Conservation (phyloP, 1,140 invertebrate genomes). For the Heliconius himera region DNA sequence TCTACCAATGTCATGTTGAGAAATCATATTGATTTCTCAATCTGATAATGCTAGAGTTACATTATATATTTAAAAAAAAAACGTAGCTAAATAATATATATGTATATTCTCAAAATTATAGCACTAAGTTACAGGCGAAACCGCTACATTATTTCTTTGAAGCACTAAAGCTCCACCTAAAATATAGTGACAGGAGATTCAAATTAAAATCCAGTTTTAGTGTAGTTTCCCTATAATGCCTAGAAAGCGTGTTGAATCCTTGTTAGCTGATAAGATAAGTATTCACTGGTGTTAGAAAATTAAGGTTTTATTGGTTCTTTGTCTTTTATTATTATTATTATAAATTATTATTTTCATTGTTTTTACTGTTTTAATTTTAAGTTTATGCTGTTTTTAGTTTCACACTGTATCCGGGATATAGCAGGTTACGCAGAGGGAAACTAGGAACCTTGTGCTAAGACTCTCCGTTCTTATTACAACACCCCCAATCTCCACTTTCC, state of each 20-base stretch:
- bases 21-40: too few species aligned
- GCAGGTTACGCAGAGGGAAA: too few species aligned
- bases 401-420: too few species aligned
- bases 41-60: too few species aligned
- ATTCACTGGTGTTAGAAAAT: background rate
- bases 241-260: background rate
- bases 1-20: too few species aligned
- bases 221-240: background rate
- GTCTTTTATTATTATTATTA: background rate
- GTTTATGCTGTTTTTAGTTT: too few species aligned
- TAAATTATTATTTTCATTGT: background rate
- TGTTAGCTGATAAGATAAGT: background rate
- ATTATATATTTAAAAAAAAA: background rate
- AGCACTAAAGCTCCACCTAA: slow-evolving; percentile 2
- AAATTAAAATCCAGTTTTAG: slow-evolving; percentile 17
- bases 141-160: background rate
- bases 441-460: too few species aligned
- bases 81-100: background rate
- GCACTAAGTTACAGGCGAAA: background rate
- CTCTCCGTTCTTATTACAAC: too few species aligned
- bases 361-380: background rate
- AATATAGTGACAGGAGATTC: slow-evolving; percentile 9
- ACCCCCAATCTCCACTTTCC: too few species aligned
- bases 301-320: background rate
- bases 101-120: background rate